A percentile compares a stretch with the other conserved stretches of the same genome.
Evolutionary conservation across 2,113 vertebrate species (phyloP).

Genomic region (Reinhardtius hippoglossoides): DNA sequence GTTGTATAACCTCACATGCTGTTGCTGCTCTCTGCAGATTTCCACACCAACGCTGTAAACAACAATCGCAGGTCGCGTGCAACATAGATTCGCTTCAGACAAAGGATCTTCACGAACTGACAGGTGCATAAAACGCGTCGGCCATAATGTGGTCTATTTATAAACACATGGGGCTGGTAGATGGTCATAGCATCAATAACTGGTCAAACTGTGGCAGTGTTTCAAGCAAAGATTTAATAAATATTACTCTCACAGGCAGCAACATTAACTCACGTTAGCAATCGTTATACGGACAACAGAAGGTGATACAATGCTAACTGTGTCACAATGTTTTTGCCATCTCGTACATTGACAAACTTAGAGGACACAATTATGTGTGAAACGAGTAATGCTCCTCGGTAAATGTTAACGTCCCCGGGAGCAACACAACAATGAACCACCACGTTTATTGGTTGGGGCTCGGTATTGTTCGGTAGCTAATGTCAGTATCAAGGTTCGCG

Average conservation of each 20-base stretch:
- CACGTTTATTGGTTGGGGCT: not conserved
- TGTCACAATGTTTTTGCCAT: too few species aligned
- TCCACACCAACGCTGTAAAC: not conserved
- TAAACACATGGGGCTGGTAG: not conserved
- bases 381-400: not conserved
- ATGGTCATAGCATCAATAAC: too few species aligned
- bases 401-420: not conserved
- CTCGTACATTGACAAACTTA: not conserved
- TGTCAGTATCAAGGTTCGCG: slow-evolving; percentile 5
- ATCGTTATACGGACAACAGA: not conserved
- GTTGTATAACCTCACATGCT: too few species aligned
- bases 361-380: not conserved
- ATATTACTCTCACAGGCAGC: not conserved
- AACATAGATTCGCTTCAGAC: slow-evolving; percentile 9
- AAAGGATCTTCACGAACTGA: slow-evolving; percentile 37
- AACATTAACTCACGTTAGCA: not conserved
- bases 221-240: too few species aligned
- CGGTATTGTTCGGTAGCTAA: slow-evolving; percentile 20
- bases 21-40: not conserved
- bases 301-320: not conserved
- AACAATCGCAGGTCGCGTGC: not conserved
- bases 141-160: not conserved
- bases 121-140: slow-evolving; percentile 20
- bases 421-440: not conserved
- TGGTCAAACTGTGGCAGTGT: too few species aligned